These are phyloP conservation scores for Peromyscus polionotus DNA, from an alignment of 2,113 vertebrate species.

Conservation along the genomic window DNA sequence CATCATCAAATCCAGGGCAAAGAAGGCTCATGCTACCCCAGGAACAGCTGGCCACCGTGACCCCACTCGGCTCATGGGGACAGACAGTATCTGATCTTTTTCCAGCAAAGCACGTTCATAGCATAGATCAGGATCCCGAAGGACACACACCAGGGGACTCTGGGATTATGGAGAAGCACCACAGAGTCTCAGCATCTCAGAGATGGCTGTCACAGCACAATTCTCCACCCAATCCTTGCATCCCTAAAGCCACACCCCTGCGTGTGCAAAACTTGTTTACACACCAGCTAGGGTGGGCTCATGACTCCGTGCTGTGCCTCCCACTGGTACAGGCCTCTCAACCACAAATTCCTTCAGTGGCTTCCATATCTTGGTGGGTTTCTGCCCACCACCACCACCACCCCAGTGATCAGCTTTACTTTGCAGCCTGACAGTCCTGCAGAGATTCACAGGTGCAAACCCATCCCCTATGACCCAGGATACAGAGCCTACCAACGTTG, in stretches of 20 bases:
- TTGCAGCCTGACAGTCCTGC: neutral
- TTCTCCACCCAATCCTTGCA: neutral
- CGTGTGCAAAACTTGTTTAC: neutral
- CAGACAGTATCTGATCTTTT: neutral
- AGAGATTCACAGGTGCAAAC: neutral
- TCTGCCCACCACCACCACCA: neutral
- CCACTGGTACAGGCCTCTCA: neutral
- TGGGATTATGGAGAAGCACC: neutral
- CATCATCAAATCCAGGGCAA: neutral
- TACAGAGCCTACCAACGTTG: neutral
- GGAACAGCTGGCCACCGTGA: neutral
- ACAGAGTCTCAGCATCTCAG: neutral
- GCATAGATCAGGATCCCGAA: neutral
- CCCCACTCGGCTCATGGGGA: neutral
- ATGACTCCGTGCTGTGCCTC: neutral
- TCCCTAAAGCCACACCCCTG: neutral
- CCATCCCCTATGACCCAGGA: fast-evolving
- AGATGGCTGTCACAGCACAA: neutral
- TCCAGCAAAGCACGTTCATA: neutral
- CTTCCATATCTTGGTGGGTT: neutral
- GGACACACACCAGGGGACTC: neutral
- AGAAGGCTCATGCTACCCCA: neutral
- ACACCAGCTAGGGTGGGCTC: neutral
- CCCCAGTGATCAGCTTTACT: neutral
- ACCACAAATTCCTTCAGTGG: neutral